Evolutionary conservation across 2,888 invertebrate genomes (phyloP), one percentile per base, ranked within the genome.

Genomic region (Drosophila tanythrix): DNA sequence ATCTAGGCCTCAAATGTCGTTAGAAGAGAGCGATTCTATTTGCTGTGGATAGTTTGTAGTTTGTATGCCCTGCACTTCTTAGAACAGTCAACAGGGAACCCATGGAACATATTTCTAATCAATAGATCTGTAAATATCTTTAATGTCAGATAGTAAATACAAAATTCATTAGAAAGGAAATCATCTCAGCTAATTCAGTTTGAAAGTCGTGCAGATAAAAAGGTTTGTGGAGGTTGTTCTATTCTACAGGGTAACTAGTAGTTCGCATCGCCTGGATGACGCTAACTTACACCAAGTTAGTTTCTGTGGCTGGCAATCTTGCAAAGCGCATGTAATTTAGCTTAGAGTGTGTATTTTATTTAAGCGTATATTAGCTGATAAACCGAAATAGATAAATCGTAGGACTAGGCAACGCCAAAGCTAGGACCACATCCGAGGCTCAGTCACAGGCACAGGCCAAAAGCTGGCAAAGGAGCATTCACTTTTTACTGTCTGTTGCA

Each of bases 341-440:
- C 88, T 87, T 76, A 78, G 81, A 88, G 88, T 88, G 87, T 89
- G 88, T 89, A 88, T 87, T 88, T 88, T 88, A 89, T 89, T 88
- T 82, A 87, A 88, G 88, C 88, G 89, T 88, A 89, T 88, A 88
- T 88, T 88, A 88, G 87, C 87, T 89, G 87, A 88, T 88, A 89
- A 89, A 84, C 84, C 74, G 74, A 87, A 87, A 84, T 75, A 88
- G 87, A 88, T 88, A 88, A 87, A 88, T 87, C 83, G 71, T 74
- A 51, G 29, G 53, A 60, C 59, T 48, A 48, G 59, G 46, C 50
- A 29, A 56, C 38, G 40, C 33, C 36, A 33, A 0, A 27, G 55
- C 58, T 57, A 69, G 58, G 67, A 48, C 61, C 62, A 70, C 36
- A n/a, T 11, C 36, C 56, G 25, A 21, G 18, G n/a, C 53, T 25